These are phyloP conservation scores for Xenopus laevis DNA, from an alignment of 2,113 vertebrate genomes.

Conservation along the genomic window DNA sequence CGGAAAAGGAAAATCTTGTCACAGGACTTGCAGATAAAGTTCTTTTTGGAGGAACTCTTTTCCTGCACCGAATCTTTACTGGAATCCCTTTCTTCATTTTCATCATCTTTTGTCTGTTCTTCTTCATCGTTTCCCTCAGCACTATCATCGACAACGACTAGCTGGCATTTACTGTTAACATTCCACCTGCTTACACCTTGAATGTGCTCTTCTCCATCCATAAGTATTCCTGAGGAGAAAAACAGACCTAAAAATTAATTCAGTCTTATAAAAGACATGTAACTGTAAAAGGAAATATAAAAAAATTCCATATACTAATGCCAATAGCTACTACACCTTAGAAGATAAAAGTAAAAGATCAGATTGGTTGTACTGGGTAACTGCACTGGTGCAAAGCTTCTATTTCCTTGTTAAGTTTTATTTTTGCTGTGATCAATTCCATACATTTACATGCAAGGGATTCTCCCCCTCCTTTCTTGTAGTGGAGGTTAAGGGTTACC, in stretches of 20 bases:
- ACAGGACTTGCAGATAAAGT: conserved; percentile 72
- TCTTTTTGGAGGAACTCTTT: conserved; percentile 59
- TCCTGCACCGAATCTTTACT: conserved; percentile 29
- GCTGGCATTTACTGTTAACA: conserved; percentile 46
- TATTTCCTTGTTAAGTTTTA: too few species aligned
- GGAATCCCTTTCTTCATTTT: conserved; percentile 21
- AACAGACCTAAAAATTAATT: not conserved
- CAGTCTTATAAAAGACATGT: too few species aligned
- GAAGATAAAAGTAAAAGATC: too few species aligned
- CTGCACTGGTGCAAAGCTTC: too few species aligned
- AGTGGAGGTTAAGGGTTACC: too few species aligned
- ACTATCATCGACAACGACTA: conserved; percentile 49
- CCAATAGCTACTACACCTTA: too few species aligned
- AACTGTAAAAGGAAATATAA: too few species aligned
- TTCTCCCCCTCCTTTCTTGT: too few species aligned
- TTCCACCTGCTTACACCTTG: conserved; percentile 48
- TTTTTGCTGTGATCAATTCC: too few species aligned
- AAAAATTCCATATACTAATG: too few species aligned
- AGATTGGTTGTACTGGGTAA: too few species aligned
- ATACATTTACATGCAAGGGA: too few species aligned
- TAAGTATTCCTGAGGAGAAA: conserved; percentile 51
- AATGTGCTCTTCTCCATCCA: conserved; percentile 33
- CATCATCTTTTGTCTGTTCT: conserved; percentile 36
- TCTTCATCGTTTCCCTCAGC: conserved; percentile 13
- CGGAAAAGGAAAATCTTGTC: conserved; percentile 77